Evolutionary conservation across 2,113 vertebrate genomes (phyloP).

Genomic region (Ranitomeya imitator): DNA sequence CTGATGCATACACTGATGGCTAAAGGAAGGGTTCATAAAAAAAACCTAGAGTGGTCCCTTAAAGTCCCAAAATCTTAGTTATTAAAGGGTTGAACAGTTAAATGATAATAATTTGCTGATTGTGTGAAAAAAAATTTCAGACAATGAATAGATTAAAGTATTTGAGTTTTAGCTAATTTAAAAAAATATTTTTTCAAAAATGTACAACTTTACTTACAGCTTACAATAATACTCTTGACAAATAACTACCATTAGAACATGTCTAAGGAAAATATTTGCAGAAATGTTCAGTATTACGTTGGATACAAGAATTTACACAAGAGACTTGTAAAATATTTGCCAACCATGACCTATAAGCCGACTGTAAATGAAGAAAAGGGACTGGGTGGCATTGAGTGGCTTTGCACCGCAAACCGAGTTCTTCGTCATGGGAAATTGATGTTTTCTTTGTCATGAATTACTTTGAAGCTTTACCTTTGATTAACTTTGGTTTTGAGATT

Average conservation of each 20-base stretch:
- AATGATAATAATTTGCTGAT: not conserved
- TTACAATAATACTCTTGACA: conserved; percentile 62
- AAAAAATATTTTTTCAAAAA: conserved; percentile 12
- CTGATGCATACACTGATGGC: too few species aligned
- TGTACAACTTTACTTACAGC: not conserved
- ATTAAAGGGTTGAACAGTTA: not conserved
- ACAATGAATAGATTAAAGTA: not conserved
- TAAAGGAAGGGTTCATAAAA: too few species aligned
- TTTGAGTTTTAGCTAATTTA: not conserved
- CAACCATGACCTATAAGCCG: conserved; percentile 4
- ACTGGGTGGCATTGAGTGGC: not conserved
- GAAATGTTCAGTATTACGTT: conserved; percentile 39
- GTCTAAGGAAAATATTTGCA: conserved; percentile 67
- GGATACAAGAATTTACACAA: conserved; percentile 2
- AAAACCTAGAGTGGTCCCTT: too few species aligned
- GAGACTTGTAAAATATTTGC: not conserved
- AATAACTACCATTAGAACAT: conserved; percentile 68
- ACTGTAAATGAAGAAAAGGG: not conserved
- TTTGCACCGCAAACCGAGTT: not conserved
- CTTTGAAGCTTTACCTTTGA: not conserved
- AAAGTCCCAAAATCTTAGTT: too few species aligned
- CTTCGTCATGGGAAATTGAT: not conserved
- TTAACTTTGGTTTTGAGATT: too few species aligned
- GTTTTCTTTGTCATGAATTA: not conserved
- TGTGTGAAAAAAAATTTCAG: not conserved